phyloP scores from a whole-genome alignment of 2,888 invertebrate species.

The Kryphioiulus occultus region DNA sequence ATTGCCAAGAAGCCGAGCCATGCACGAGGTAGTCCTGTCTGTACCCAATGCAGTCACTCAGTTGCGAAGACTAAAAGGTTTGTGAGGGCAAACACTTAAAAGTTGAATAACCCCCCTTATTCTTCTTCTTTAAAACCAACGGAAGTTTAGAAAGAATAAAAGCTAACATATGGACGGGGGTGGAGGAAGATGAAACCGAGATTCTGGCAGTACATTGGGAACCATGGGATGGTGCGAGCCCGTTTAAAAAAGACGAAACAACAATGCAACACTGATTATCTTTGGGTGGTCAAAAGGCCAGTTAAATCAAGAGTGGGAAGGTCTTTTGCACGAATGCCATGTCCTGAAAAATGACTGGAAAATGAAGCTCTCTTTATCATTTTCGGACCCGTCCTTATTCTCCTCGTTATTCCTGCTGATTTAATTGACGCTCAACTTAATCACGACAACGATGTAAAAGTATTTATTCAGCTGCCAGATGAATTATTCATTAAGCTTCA shows the following conservation, averaged over 20 bases:
- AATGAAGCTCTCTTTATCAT: neutral
- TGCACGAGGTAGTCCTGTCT: neutral
- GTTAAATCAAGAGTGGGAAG: neutral
- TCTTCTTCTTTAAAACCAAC: neutral
- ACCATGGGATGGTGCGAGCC: neutral
- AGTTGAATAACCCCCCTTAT: slow-evolving; percentile 21
- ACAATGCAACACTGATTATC: neutral
- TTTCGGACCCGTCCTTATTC: neutral
- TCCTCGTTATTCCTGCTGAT: neutral
- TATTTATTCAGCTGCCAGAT: neutral
- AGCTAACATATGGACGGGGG: neutral
- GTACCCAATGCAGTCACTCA: neutral
- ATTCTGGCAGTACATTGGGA: neutral
- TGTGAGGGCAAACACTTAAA: slow-evolving; percentile 17
- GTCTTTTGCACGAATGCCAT: neutral
- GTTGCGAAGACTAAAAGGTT: slow-evolving; percentile 10
- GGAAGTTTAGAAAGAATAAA: slow-evolving; percentile 35
- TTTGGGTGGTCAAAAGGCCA: neutral
- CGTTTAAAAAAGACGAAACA: neutral
- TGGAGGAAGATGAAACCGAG: slow-evolving; percentile 1
- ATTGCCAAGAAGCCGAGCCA: neutral
- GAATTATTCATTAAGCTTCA: neutral
- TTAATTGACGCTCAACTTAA: slow-evolving; percentile 18
- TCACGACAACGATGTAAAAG: neutral
- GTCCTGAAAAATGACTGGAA: neutral